Evolutionary conservation across 2,113 vertebrate genomes (phyloP).

Genomic region (Rhinogobius similis): DNA sequence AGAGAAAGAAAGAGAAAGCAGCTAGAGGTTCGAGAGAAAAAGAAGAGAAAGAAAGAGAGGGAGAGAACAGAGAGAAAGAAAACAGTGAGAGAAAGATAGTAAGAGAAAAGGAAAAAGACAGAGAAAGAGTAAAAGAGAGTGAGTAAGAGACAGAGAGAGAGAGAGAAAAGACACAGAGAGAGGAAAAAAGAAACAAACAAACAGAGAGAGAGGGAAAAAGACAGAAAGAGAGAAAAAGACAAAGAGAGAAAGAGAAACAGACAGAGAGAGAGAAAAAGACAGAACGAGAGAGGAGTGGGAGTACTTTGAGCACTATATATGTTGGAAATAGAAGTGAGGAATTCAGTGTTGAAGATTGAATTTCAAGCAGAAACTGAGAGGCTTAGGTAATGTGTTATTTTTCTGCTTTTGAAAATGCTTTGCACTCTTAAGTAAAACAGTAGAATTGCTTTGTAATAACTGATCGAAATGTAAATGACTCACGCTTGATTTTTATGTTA

Average conservation of each 20-base stretch:
- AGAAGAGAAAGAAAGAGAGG: conserved; percentile 8
- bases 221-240: too few relatives aligned
- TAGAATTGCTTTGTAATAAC: neutral
- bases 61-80: too few relatives aligned
- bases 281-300: conserved; percentile 51
- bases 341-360: conserved; percentile 38
- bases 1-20: conserved; percentile 46
- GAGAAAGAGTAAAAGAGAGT: too few relatives aligned
- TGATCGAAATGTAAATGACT: neutral
- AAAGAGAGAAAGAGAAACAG: too few relatives aligned
- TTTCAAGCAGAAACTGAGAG: conserved; percentile 39
- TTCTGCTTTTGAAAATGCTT: neutral
- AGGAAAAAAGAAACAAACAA: too few relatives aligned
- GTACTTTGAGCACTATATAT: conserved; percentile 25
- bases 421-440: neutral
- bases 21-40: conserved; percentile 50
- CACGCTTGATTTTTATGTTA: too few relatives aligned
- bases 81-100: too few relatives aligned
- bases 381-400: conserved; percentile 15
- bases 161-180: too few relatives aligned
- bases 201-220: too few relatives aligned
- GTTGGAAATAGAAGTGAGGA: conserved; percentile 42
- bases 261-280: too few relatives aligned
- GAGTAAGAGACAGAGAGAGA: too few relatives aligned
- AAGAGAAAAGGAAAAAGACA: too few relatives aligned